Evolutionary conservation across 2,888 invertebrate genomes (phyloP), one percentile per base, ranked within the genome.

Genomic region (Melanostoma mellinum): DNA sequence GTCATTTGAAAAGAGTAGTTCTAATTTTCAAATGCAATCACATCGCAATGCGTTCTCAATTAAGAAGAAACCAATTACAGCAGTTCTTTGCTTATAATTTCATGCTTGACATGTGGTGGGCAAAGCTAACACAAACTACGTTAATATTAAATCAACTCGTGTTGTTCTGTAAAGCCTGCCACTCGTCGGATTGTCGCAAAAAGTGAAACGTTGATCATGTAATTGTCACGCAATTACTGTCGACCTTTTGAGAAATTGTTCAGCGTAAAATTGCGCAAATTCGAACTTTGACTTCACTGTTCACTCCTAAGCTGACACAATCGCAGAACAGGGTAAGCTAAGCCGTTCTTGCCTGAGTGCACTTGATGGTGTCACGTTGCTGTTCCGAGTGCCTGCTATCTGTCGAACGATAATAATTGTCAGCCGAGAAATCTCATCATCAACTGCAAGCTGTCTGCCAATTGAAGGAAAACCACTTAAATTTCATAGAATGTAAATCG

Each of bases 161-260:
- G 58, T 60, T 53, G 52, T 60, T 32, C 69, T 46, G 9, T 20
- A 20, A 20, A 20, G 68, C 8, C 9, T 30, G 56, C n/a, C 10
- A 52, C 20, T 10, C 33, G 53, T 33, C 72, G 46, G 38, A 53
- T 67, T 75, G 52, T 44, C 68, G 69, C 46, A 63, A n/a, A 40
- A 35, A 52, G 33, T 42, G 61, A 65, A 48, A 61, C 46, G 75
- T 48, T 65, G 46, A 76, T 67, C 69, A 81, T 65, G 46, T 60
- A 53, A 75, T 71, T 75, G 69, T 46, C 80, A 75, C 56, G 53
- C 80, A 75, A 71, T 79, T 79, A 74, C 63, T 69, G 68, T 56
- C 68, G 63, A 77, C 77, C 56, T 71, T 58, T 76, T 53, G 48
- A 48, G 55, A 55, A 60, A 76, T 67, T 58, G 40, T 56, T 33